phyloP scores from a whole-genome alignment of 2,797 vertebrate genomes.

The Falco novaeseelandiae region DNA sequence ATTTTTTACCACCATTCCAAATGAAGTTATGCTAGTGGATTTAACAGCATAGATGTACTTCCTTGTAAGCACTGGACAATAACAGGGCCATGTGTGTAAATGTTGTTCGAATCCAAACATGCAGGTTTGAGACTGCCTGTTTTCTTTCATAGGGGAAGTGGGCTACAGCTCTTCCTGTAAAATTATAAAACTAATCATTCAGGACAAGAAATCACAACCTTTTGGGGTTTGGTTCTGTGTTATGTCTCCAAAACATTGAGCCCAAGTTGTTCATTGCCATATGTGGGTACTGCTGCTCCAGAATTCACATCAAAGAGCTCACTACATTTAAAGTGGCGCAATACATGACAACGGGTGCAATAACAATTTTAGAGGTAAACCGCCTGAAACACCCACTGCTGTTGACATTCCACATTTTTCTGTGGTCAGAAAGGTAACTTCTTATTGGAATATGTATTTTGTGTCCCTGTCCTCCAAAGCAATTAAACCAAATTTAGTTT shows the following conservation, averaged over 20 bases:
- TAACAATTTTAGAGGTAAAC: neutral
- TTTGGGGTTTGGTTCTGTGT: neutral
- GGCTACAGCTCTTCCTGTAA: neutral
- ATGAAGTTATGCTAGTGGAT: neutral
- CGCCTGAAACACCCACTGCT: neutral
- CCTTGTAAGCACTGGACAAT: slow-evolving; percentile 3
- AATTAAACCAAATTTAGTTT: neutral
- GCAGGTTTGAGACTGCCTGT: neutral
- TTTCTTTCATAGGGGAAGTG: neutral
- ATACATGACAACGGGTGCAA: neutral
- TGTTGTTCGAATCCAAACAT: slow-evolving; percentile 17
- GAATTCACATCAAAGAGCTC: neutral
- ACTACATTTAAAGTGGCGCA: neutral
- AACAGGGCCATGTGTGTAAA: neutral
- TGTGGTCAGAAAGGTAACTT: neutral
- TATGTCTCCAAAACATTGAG: neutral
- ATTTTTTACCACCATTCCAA: neutral
- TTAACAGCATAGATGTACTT: slow-evolving; percentile 1
- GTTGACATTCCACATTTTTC: neutral
- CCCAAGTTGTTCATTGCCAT: neutral
- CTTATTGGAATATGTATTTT: neutral
- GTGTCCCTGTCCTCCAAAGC: neutral
- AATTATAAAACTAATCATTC: neutral
- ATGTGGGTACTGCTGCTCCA: neutral
- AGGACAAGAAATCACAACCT: neutral